Evolutionary conservation across 1,140 invertebrate species (phyloP).

Genomic region (Neoseiulus cucumeris): DNA sequence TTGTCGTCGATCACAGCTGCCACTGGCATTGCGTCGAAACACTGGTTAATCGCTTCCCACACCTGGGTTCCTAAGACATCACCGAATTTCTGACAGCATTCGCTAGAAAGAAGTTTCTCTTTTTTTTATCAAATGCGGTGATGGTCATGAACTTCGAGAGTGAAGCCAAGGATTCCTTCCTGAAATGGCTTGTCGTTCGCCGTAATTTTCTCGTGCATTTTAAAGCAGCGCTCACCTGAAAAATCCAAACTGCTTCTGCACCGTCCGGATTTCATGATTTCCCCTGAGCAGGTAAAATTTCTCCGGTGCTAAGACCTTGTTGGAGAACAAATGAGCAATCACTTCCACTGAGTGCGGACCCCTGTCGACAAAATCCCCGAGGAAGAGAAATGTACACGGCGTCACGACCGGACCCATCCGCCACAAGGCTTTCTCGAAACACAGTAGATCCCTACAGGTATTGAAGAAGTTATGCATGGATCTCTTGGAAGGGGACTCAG

Average conservation of each 20-base stretch:
- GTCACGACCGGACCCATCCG: constrained; percentile 35
- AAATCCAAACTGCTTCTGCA: constrained; percentile 50
- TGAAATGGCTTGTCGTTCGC: too few relatives aligned
- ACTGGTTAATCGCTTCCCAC: constrained; percentile 45
- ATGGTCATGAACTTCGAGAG: too few relatives aligned
- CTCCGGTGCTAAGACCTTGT: constrained; percentile 38
- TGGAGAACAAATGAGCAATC: constrained; percentile 40
- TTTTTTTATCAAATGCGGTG: too few relatives aligned
- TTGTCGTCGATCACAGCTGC: constrained; percentile 46
- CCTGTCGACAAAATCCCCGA: constrained; percentile 46
- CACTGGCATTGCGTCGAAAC: constrained; percentile 46
- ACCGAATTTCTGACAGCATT: constrained; percentile 44
- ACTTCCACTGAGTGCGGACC: constrained; percentile 28
- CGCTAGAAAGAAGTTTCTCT: constrained; percentile 25
- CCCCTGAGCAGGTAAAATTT: constrained; percentile 40
- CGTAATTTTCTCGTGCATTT: too few relatives aligned
- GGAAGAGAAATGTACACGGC: constrained; percentile 39
- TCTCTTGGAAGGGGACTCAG: not conserved
- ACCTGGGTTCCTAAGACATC: constrained; percentile 36
- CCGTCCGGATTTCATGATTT: constrained; percentile 41
- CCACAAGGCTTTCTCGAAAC: constrained; percentile 41
- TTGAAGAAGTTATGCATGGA: not conserved
- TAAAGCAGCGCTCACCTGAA: constrained; percentile 31
- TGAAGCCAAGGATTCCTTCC: too few relatives aligned
- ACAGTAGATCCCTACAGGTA: constrained; percentile 33